These are phyloP conservation scores for Boloria euphrosyne DNA, from an alignment of 2,888 invertebrate species.

Conservation along the genomic window DNA sequence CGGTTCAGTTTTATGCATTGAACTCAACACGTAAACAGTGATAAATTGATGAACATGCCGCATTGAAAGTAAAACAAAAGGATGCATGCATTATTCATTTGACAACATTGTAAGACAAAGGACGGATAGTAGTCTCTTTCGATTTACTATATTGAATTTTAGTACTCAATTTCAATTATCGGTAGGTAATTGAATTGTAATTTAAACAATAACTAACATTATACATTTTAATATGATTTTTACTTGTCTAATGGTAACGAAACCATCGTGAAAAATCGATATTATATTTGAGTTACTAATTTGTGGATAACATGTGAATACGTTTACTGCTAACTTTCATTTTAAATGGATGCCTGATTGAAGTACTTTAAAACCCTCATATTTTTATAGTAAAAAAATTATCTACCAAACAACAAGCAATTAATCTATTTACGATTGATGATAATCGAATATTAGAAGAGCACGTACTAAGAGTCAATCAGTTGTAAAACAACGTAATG, in stretches of 20 bases:
- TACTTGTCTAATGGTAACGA: too few relatives aligned
- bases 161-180: not conserved
- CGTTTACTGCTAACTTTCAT: too few relatives aligned
- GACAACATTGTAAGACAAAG: conserved; percentile 34
- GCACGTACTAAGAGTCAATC: conserved; percentile 25
- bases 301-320: too few relatives aligned
- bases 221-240: too few relatives aligned
- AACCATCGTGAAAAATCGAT: too few relatives aligned
- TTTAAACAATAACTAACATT: too few relatives aligned
- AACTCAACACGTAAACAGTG: conserved; percentile 50
- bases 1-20: conserved; percentile 39
- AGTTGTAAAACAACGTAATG: conserved; percentile 33
- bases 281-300: too few relatives aligned
- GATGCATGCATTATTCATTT: conserved; percentile 57
- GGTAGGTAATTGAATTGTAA: not conserved
- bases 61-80: conserved; percentile 53
- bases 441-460: conserved; percentile 5
- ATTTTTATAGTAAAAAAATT: too few relatives aligned
- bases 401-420: not conserved
- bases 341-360: too few relatives aligned
- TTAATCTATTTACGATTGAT: not conserved
- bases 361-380: too few relatives aligned
- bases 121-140: conserved; percentile 13
- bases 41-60: conserved; percentile 53
- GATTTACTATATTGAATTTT: conserved; percentile 10